Evolutionary conservation across 2,888 invertebrate genomes (phyloP).

Genomic region (Axea sp.): DNA sequence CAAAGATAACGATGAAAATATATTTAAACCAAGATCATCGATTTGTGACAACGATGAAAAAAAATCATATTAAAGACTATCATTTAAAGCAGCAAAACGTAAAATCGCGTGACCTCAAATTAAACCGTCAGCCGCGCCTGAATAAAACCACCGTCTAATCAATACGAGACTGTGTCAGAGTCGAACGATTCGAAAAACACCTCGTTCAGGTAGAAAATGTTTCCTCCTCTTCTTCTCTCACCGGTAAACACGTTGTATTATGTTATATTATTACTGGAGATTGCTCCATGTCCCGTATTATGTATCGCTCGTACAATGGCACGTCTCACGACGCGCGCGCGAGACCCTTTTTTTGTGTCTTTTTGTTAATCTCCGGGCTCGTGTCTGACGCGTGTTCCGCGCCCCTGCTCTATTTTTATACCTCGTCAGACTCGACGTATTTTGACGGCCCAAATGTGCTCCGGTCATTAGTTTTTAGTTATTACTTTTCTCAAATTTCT

Average conservation of each 20-base stretch:
- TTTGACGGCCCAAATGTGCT: conserved; percentile 42
- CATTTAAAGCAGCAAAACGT: no score
- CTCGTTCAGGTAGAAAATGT: conserved; percentile 12
- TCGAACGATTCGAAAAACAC: conserved; percentile 10
- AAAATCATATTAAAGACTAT: no score
- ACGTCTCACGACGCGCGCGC: conserved; percentile 5
- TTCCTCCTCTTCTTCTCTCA: neutral
- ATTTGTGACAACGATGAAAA: no score
- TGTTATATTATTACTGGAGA: conserved; percentile 23
- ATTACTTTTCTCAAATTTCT: conserved; percentile 28
- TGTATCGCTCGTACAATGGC: conserved; percentile 27
- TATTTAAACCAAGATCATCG: no score
- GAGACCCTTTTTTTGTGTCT: conserved; percentile 37
- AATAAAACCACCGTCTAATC: no score
- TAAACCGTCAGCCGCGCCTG: conserved; percentile 23
- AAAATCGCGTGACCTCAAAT: conserved; percentile 10
- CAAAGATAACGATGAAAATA: no score
- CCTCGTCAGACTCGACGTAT: conserved; percentile 38
- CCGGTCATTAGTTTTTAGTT: conserved; percentile 48
- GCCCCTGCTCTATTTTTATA: conserved; percentile 50
- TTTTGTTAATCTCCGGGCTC: conserved; percentile 50
- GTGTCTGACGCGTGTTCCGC: conserved; percentile 52
- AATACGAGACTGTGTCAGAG: conserved; percentile 19
- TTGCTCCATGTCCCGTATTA: conserved; percentile 11
- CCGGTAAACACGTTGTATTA: conserved; percentile 18